phyloP scores from a whole-genome alignment of 2,888 invertebrate genomes.

The Eueremaeus valkanovi region DNA sequence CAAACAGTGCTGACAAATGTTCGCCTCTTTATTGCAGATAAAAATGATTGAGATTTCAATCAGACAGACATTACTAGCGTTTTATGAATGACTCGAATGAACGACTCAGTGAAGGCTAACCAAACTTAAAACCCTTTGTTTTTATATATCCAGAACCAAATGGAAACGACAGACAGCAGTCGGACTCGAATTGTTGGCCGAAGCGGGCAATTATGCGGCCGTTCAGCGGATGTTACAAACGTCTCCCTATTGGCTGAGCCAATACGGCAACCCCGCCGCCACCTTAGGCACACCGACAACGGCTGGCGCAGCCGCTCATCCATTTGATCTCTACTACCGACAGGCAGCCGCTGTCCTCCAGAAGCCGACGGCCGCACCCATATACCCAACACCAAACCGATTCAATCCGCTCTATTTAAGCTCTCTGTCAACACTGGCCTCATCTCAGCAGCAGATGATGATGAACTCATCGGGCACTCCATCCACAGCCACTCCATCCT shows the following conservation, averaged over 20 bases:
- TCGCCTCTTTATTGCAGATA: background rate
- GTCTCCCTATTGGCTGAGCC: constrained; percentile 47
- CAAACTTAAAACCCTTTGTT: background rate
- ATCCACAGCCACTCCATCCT: constrained; percentile 9
- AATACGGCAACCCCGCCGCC: constrained; percentile 56
- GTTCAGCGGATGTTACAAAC: constrained; percentile 72
- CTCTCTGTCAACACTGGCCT: constrained; percentile 18
- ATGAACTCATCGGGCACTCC: background rate
- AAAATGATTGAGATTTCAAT: background rate
- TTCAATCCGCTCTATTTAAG: constrained; percentile 39
- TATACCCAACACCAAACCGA: constrained; percentile 17
- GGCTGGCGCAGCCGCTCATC: constrained; percentile 34
- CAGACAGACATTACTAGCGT: background rate
- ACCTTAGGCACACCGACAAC: constrained; percentile 47
- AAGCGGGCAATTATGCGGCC: constrained; percentile 97
- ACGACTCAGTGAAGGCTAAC: background rate
- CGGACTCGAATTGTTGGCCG: constrained; percentile 89
- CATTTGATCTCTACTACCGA: constrained; percentile 48
- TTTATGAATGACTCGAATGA: background rate
- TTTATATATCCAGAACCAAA: constrained; percentile 67
- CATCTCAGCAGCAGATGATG: constrained; percentile 24
- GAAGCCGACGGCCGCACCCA: constrained; percentile 28
- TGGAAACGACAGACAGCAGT: constrained; percentile 99
- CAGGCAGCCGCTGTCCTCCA: constrained; percentile 46
- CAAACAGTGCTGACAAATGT: background rate